A percentile compares a stretch with the other conserved stretches of the same genome.
phyloP scores from a whole-genome alignment of 2,797 vertebrate species.

The Leuciscus waleckii region DNA sequence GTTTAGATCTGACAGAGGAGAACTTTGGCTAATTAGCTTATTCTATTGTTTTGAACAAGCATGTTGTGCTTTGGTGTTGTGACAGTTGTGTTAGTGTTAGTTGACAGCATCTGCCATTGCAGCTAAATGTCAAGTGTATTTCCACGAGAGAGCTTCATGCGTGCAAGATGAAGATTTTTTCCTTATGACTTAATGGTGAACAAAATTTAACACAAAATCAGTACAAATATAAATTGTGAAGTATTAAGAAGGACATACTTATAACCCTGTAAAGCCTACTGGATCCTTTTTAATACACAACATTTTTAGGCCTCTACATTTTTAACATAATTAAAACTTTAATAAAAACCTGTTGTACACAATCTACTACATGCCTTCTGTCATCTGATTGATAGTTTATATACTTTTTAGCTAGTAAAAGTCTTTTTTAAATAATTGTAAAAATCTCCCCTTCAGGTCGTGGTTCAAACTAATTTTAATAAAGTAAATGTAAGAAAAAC shows the following conservation, averaged over 20 bases:
- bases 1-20: background rate
- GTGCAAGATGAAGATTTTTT: background rate
- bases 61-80: background rate
- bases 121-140: conserved; percentile 24
- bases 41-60: background rate
- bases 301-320: background rate
- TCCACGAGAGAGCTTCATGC: background rate
- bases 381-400: background rate
- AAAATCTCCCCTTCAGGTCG: background rate
- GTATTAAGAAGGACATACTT: background rate
- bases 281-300: background rate
- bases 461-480: background rate
- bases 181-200: background rate
- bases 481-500: background rate
- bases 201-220: background rate
- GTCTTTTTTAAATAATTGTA: background rate
- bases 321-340: background rate
- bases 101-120: conserved; percentile 3
- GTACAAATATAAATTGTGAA: background rate
- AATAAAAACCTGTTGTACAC: too few relatives aligned
- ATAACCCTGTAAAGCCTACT: background rate
- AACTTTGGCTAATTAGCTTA: background rate
- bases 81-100: conserved; percentile 1
- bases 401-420: background rate
- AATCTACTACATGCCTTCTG: background rate